These are phyloP conservation scores for Phenganax marumi DNA, from an alignment of 92 coral and sea anemone species.

Conservation along the genomic window DNA sequence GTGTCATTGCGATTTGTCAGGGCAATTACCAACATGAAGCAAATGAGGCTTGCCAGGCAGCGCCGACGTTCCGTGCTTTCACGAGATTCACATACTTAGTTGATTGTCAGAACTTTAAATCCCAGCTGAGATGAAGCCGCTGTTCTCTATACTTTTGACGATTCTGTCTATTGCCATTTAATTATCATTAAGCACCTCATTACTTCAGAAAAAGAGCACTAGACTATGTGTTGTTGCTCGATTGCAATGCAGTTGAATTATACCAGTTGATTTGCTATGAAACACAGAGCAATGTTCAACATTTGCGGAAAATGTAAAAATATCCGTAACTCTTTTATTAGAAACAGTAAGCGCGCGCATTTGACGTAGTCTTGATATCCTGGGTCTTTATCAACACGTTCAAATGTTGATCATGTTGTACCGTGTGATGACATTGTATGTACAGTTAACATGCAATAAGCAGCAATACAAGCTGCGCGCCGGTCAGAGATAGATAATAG, in stretches of 20 bases:
- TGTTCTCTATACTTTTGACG: not conserved
- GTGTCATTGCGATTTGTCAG: slow-evolving; percentile 35
- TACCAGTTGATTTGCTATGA: not conserved
- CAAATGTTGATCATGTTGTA: slow-evolving; percentile 36
- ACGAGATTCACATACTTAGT: not conserved
- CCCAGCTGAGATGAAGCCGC: not conserved
- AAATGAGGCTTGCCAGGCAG: slow-evolving; percentile 34
- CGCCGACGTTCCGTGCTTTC: not conserved
- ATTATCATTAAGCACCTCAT: not conserved
- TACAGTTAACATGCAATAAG: slow-evolving; percentile 50
- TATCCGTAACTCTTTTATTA: not conserved
- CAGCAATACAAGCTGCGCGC: slow-evolving; percentile 41
- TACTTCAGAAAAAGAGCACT: not conserved
- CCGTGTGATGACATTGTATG: slow-evolving; percentile 35
- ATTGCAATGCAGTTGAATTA: not conserved
- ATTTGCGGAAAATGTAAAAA: not conserved
- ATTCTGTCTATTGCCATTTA: not conserved
- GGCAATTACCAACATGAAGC: slow-evolving; percentile 8
- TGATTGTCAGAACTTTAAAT: not conserved
- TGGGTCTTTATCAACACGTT: slow-evolving; percentile 41
- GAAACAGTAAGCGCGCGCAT: not conserved
- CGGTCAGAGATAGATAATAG: slow-evolving; percentile 38
- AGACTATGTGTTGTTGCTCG: slow-evolving; percentile 1
- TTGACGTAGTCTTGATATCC: slow-evolving; percentile 35
- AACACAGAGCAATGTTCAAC: not conserved